phyloP scores from a whole-genome alignment of 2,797 vertebrate species.

The Enteromius afrohamiltoni region DNA sequence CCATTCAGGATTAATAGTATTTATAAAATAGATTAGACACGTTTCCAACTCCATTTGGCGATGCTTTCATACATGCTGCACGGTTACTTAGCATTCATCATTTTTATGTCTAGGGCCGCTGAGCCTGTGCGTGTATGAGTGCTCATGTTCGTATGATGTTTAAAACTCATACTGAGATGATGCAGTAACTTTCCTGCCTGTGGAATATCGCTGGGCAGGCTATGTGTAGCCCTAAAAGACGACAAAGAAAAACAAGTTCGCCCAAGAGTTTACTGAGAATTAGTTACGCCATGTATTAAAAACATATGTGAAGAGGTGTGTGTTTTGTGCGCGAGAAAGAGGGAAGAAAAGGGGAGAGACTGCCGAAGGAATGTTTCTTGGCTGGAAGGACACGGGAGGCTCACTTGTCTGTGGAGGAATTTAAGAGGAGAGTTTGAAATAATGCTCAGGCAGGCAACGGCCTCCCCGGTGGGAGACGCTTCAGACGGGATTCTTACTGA shows the following conservation, averaged over 20 bases:
- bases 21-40: conserved; percentile 77
- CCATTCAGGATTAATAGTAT: conserved; percentile 76
- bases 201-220: conserved; percentile 15
- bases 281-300: conserved; percentile 35
- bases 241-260: conserved; percentile 26
- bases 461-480: conserved; percentile 55
- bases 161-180: conserved; percentile 37
- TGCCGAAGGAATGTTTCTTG: conserved; percentile 47
- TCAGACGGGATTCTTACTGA: conserved; percentile 65
- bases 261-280: conserved; percentile 41
- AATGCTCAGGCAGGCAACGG: conserved; percentile 59
- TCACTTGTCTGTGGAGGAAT: conserved; percentile 71
- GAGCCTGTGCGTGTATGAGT: conserved; percentile 60
- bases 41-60: conserved; percentile 73
- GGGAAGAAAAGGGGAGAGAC: conserved; percentile 41
- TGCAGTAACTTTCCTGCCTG: conserved; percentile 45
- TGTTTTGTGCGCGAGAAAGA: conserved; percentile 35
- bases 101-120: conserved; percentile 72
- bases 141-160: conserved; percentile 51
- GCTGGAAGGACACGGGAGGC: conserved; percentile 54
- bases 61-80: conserved; percentile 70
- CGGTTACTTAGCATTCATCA: conserved; percentile 78
- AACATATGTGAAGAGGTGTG: conserved; percentile 48
- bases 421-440: conserved; percentile 70
- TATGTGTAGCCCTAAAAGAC: neutral